Base-by-base conservation (phyloP, 2,888 invertebrate species). In the Rhamphomyia laevipes region DNA sequence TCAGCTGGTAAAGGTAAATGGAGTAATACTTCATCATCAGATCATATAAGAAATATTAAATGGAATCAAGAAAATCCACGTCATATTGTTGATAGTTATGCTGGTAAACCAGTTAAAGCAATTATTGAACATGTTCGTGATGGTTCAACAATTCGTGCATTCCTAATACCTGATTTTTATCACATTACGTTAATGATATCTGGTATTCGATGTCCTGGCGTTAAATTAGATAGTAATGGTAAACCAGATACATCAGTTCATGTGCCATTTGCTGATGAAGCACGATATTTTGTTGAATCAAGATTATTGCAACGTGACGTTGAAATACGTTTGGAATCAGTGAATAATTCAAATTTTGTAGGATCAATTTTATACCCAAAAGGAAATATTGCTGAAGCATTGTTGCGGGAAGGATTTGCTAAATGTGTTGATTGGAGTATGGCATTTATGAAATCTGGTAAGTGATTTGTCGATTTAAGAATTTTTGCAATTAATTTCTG, bases 71-170 rank as follows among this genome's bases (percentile, higher is more conserved):
- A 96, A 13, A 90, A 90, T 65, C 80, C 83, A n/a, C 74, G 82
- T 46, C 77, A 78, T 46, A 80, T 84, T 72, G 87, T 96, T 4
- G 93, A 94, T 61, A 85, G 89, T 61, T 81, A 81, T 56, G 84
- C 84, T 53, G 84, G 85, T 35, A 87, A 92, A 64, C 92, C 91
- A 0, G 75, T 96, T 6, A 86, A 84, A 69, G 95, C 96, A 43
- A 82, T 99, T 50, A 86, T 99, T 59, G 99, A 99, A 67, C 93
- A 95, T 74, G 96, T 99, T 1, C 80, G 95, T 49, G 97, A 99
- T 72, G 97, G 97, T 0, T 94, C 94, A 31, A 97, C 97, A 1
- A 83, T 96, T 13, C 79, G 96, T 55, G 86, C 90, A 4, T 88
- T 95, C 62, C 74, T 99, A 12, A 38, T 38, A 7, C 95, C 96